Conservation (phyloP, 2,797 vertebrate species). For the Liasis olivaceus region DNA sequence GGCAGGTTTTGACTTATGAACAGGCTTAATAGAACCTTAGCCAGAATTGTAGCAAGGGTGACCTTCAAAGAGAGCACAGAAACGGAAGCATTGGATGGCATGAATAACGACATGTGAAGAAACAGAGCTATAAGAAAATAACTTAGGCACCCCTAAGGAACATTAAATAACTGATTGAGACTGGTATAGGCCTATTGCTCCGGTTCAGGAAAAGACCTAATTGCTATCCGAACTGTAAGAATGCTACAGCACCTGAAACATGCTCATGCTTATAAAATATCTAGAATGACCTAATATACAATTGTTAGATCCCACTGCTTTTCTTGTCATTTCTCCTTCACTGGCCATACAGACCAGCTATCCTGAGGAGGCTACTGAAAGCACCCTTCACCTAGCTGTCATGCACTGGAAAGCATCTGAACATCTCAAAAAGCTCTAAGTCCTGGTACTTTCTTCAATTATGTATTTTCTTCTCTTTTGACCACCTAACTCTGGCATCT, state of each 20-base stretch:
- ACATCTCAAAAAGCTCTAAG: not conserved
- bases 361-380: not conserved
- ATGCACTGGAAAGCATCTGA: too few relatives aligned
- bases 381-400: not conserved
- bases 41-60: conserved; percentile 38
- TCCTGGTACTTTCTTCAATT: not conserved
- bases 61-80: conserved; percentile 43
- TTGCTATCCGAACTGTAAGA: not conserved
- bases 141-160: conserved; percentile 12
- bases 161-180: conserved; percentile 13
- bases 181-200: not conserved
- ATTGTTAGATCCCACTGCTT: not conserved
- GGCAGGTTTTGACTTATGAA: conserved; percentile 37
- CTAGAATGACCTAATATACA: not conserved
- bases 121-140: conserved; percentile 25
- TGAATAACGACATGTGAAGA: conserved; percentile 40
- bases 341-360: not conserved
- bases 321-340: not conserved
- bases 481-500: conserved; percentile 13
- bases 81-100: conserved; percentile 47
- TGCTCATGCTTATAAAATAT: not conserved
- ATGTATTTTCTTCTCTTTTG: not conserved
- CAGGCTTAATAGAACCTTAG: conserved; percentile 15
- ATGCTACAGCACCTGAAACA: not conserved
- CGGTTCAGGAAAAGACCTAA: conserved; percentile 12